Conservation (phyloP, 2,113 vertebrate genomes). For the Capreolus pygargus region DNA sequence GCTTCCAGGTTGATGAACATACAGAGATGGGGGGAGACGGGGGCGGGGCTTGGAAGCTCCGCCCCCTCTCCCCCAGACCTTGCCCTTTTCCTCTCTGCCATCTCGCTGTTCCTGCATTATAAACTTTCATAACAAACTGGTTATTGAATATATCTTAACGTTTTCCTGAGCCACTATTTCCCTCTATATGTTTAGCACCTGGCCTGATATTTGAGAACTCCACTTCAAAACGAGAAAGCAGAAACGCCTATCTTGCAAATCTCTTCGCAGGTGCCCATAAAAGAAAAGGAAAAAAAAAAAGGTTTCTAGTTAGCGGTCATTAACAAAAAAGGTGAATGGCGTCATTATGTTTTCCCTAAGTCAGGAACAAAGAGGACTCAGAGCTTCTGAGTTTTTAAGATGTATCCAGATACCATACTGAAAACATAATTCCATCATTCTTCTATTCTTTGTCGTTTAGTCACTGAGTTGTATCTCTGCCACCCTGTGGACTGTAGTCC, state of each 20-base stretch:
- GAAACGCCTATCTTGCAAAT: neutral
- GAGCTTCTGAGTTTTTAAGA: neutral
- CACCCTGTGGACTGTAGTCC: neutral
- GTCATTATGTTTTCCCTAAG: neutral
- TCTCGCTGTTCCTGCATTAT: neutral
- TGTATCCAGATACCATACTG: neutral
- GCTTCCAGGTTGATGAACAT: neutral
- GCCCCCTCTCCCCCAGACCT: neutral
- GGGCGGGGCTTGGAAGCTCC: too few species aligned
- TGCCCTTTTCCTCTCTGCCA: neutral
- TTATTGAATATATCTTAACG: neutral
- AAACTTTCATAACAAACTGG: neutral
- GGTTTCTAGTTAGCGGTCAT: neutral
- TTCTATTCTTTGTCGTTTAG: neutral
- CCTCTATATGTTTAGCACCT: slow-evolving; percentile 15
- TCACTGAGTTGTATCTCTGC: neutral
- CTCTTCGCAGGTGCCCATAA: neutral
- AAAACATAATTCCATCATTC: neutral
- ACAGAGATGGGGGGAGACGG: neutral
- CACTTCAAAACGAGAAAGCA: neutral
- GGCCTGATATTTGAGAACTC: neutral
- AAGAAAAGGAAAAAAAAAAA: neutral
- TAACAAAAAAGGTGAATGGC: neutral
- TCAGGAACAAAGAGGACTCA: slow-evolving; percentile 1
- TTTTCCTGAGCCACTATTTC: slow-evolving; percentile 6